A percentile compares a stretch with the other conserved stretches of the same genome.
phyloP scores from a whole-genome alignment of 2,888 invertebrate genomes.

The Cantharis rufa region DNA sequence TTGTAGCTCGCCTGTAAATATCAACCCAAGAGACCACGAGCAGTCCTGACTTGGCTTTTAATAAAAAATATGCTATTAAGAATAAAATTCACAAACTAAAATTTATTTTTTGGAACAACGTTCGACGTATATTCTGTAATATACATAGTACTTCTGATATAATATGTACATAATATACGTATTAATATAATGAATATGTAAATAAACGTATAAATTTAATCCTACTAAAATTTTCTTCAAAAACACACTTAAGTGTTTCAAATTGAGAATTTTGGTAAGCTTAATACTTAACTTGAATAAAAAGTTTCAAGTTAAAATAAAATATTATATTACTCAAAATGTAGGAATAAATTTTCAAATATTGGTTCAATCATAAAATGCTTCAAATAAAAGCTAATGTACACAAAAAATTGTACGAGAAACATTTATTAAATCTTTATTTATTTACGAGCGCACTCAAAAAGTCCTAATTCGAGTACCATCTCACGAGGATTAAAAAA shows the following conservation, averaged over 20 bases:
- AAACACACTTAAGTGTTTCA: background rate
- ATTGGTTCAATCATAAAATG: background rate
- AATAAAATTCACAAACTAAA: too few relatives aligned
- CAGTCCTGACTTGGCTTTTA: too few relatives aligned
- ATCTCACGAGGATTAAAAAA: background rate
- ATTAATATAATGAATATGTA: too few relatives aligned
- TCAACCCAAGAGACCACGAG: too few relatives aligned
- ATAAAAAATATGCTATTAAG: too few relatives aligned
- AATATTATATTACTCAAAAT: background rate
- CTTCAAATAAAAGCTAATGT: background rate
- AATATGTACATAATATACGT: too few relatives aligned
- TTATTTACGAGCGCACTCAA: background rate
- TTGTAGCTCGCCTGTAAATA: too few relatives aligned
- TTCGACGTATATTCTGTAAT: too few relatives aligned
- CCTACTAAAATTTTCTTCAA: background rate
- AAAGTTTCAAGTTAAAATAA: background rate
- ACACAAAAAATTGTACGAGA: background rate
- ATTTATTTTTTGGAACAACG: too few relatives aligned
- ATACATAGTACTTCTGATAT: too few relatives aligned
- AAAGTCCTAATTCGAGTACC: background rate
- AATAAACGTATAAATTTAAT: background rate
- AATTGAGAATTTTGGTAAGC: background rate
- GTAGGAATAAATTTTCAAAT: background rate
- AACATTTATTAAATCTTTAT: background rate
- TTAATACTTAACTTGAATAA: background rate